phyloP scores from a whole-genome alignment of 2,797 vertebrate species.

The Thripadectes ignobilis region DNA sequence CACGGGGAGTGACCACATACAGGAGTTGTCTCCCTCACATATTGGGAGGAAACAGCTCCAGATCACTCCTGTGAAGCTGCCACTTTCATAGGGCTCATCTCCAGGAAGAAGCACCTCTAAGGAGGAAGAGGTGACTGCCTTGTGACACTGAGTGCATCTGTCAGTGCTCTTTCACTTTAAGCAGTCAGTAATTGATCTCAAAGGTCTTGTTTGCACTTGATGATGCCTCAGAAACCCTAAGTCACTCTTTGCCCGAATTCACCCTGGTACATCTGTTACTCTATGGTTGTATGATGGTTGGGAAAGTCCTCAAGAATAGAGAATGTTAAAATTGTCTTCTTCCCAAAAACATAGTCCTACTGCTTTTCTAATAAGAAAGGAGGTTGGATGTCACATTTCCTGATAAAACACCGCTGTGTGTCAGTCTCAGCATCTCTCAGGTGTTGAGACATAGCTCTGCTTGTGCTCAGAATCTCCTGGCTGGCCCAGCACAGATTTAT shows the following conservation, averaged over 20 bases:
- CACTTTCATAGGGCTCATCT: background rate
- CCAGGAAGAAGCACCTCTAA: background rate
- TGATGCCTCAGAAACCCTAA: slow-evolving; percentile 52
- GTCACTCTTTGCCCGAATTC: slow-evolving; percentile 51
- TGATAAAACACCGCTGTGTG: background rate
- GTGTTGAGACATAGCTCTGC: background rate
- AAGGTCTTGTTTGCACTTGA: slow-evolving; percentile 57
- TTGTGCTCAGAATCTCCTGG: background rate
- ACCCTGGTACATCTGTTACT: background rate
- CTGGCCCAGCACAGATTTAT: background rate
- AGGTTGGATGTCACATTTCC: background rate
- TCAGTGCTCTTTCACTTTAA: slow-evolving; percentile 28
- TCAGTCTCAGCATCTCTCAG: background rate
- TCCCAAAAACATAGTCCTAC: background rate
- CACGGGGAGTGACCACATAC: accelerated
- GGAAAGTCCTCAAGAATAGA: slow-evolving; percentile 36
- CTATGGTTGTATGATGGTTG: background rate
- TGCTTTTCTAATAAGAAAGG: background rate
- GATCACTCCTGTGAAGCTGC: background rate
- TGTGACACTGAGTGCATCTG: background rate
- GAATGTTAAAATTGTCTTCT: background rate
- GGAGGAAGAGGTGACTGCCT: background rate
- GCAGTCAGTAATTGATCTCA: slow-evolving; percentile 36
- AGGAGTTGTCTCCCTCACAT: background rate
- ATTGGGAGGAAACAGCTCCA: background rate